Percentiles rank a stretch among this genome's conserved stretches.
phyloP scores from a whole-genome alignment of 2,113 vertebrate genomes.

The Megaceryle torquata region DNA sequence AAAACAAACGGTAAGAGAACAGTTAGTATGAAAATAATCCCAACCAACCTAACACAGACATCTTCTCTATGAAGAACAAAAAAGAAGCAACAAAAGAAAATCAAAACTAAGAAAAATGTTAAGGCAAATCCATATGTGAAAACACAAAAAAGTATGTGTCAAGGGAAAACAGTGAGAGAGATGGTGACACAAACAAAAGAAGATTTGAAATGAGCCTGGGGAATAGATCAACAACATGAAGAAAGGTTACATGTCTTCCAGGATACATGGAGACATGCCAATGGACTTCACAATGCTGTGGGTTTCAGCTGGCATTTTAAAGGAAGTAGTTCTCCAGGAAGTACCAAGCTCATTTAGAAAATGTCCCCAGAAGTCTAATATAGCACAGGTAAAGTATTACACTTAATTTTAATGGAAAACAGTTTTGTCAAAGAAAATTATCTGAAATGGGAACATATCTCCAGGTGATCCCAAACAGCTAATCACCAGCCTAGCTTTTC shows the following conservation, averaged over 20 bases:
- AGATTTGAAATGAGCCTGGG: neutral
- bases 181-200: neutral
- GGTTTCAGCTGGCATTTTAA: neutral
- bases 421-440: neutral
- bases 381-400: neutral
- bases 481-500: neutral
- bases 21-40: neutral
- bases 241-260: neutral
- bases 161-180: neutral
- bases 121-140: neutral
- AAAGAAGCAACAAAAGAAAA: neutral
- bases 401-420: neutral
- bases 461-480: neutral
- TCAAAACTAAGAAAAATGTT: neutral
- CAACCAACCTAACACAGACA: neutral
- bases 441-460: neutral
- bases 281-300: neutral
- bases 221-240: neutral
- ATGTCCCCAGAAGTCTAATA: neutral
- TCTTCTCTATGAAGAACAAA: neutral
- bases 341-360: neutral
- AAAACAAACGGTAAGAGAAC: no score
- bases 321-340: neutral
- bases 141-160: neutral
- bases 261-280: neutral